phyloP scores from a whole-genome alignment of 2,888 invertebrate species.

The Pogonocherus hispidulus region DNA sequence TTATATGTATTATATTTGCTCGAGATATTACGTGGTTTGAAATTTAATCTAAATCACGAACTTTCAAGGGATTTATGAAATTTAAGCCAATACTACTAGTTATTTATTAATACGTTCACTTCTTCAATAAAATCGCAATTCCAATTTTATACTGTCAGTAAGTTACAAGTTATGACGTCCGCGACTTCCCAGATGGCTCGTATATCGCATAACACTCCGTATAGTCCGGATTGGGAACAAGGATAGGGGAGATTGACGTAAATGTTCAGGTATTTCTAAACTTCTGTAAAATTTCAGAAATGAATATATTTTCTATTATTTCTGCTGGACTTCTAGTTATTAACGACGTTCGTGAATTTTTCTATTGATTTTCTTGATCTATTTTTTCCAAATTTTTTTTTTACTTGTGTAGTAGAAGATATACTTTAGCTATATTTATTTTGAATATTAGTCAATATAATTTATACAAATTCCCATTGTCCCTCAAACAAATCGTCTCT shows the following conservation, averaged over 20 bases:
- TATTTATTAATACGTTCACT: constrained; percentile 41
- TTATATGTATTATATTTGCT: background rate
- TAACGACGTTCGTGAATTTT: no score
- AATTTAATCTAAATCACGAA: constrained; percentile 15
- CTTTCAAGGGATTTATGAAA: constrained; percentile 11
- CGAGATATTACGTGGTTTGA: background rate
- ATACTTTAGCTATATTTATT: no score
- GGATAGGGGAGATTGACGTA: background rate
- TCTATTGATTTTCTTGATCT: no score
- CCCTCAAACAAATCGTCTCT: no score
- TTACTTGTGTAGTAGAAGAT: no score
- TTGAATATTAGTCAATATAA: no score
- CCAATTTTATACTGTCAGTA: constrained; percentile 51
- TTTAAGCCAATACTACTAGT: constrained; percentile 29
- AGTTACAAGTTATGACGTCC: constrained; percentile 44
- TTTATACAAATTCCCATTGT: no score
- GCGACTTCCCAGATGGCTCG: constrained; percentile 43
- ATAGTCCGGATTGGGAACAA: constrained; percentile 33
- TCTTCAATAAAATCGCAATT: constrained; percentile 48
- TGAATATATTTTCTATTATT: no score
- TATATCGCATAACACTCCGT: constrained; percentile 46
- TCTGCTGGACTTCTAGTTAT: no score
- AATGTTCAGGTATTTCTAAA: no score
- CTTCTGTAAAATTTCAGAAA: no score
- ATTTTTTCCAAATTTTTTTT: no score